A percentile compares a stretch with the other conserved stretches of the same genome.
phyloP scores from a whole-genome alignment of 2,113 vertebrate species.

The Gadus macrocephalus region DNA sequence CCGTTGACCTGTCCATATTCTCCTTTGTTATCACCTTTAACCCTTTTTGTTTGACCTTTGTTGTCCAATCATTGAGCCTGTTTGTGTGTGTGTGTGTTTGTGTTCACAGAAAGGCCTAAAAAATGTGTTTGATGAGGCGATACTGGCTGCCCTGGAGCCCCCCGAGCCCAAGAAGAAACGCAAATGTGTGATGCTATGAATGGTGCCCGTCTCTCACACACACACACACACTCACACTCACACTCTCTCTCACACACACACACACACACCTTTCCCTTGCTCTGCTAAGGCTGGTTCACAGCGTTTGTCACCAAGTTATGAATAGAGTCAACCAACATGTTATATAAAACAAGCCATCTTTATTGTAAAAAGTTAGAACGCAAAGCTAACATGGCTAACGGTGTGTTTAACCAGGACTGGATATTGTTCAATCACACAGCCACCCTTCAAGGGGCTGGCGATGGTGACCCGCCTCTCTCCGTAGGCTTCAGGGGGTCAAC shows the following conservation, averaged over 20 bases:
- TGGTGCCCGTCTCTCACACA: constrained; percentile 49
- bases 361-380: constrained; percentile 16
- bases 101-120: constrained; percentile 86
- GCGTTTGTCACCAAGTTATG: constrained; percentile 44
- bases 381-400: too few species aligned
- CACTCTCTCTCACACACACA: constrained; percentile 6
- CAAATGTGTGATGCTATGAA: constrained; percentile 99
- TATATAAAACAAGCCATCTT: constrained; percentile 61
- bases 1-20: neutral
- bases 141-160: constrained; percentile 98
- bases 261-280: constrained; percentile 36
- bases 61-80: constrained; percentile 56
- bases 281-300: constrained; percentile 68
- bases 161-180: constrained; percentile 99
- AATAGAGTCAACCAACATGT: constrained; percentile 47
- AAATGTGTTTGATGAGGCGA: constrained; percentile 87
- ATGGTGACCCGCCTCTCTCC: too few species aligned
- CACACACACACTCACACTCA: neutral
- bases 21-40: neutral
- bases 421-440: too few species aligned
- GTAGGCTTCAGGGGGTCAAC: too few species aligned
- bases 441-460: too few species aligned
- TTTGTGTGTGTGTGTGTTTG: constrained; percentile 64
- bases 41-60: constrained; percentile 26
- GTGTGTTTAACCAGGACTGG: too few species aligned